Evolutionary conservation across 2,113 vertebrate species (phyloP).

Genomic region (Ophiodon elongatus): DNA sequence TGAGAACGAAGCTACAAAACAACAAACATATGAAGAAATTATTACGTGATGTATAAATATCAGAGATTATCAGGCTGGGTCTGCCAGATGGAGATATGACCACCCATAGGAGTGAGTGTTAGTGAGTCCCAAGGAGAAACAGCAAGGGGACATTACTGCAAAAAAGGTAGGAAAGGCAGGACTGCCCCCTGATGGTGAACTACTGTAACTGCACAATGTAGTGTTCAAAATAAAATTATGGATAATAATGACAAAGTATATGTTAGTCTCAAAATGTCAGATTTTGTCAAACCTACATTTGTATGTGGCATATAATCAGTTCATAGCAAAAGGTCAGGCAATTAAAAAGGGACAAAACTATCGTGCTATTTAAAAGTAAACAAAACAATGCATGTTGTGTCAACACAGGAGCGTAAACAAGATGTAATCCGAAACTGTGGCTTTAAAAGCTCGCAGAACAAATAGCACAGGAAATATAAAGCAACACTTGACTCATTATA

Average conservation of each 20-base stretch:
- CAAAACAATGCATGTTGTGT: not conserved
- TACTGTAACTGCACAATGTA: not conserved
- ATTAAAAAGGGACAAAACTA: not conserved
- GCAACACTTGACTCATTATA: conserved; percentile 62
- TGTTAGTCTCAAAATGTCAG: not conserved
- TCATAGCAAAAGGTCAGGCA: not conserved
- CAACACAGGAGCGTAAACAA: not conserved
- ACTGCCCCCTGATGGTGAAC: conserved; percentile 76
- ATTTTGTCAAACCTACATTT: not conserved
- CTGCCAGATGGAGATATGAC: conserved; percentile 73
- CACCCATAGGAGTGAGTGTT: conserved; percentile 61
- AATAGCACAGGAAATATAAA: not conserved
- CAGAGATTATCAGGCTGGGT: conserved; percentile 59
- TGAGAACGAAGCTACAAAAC: not conserved
- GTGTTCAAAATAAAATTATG: not conserved
- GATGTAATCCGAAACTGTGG: not conserved
- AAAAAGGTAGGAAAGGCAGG: conserved; percentile 8
- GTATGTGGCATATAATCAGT: not conserved
- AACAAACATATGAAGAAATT: conserved; percentile 13
- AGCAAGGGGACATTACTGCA: conserved; percentile 32
- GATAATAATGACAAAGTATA: not conserved
- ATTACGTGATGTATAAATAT: conserved; percentile 60
- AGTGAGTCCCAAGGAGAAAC: conserved; percentile 61
- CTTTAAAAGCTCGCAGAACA: not conserved
- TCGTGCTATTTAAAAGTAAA: conserved; percentile 4